Evolutionary conservation across 2,888 invertebrate genomes (phyloP), one percentile per base, ranked within the genome.

Genomic region (Clistopyga incitator): DNA sequence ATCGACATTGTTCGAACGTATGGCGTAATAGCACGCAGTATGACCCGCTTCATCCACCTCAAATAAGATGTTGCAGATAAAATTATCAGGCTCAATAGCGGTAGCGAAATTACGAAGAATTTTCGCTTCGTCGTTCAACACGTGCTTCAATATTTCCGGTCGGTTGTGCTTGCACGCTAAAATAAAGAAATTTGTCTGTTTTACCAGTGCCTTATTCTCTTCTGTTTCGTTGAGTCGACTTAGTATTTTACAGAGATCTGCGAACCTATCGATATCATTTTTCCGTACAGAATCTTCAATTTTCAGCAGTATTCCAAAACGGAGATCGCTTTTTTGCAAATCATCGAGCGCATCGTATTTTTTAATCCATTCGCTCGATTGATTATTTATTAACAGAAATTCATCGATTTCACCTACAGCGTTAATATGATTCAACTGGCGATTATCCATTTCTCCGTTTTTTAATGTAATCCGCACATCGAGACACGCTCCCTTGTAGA

Each of bases 1-100:
- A 10, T 54, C 23, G 23, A 54, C 54, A 20, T 54, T 54, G 54
- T 54, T 54, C 11, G 54, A 54, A 20, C 54, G 54, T 54, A 54
- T 54, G 0, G 54, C 54, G 11, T 54, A 54, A 54, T 54, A 54
- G 11, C 3, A 54, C 0, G 47, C 47, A 13, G 47, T 47, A 6
- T 47, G 13, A 47, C 47, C 47, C 15, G 54, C 11, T 10, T 6
- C 38, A 38, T 38, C 38, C 2, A 38, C 10, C 2, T 38, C 38
- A 38, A 38, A 38, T 38, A 38, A 2, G 1, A 13, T 54, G 18
- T 6, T 54, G 10, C 1, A 23, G 20, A 23, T 54, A 18, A 18
- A 6, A 8, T 38, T 38, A 18, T 50, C n/a, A 18, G 18, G 6
- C n/a, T 15, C n/a, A 50, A 1, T 8, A 18, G 50, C n/a, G 18